Percentiles rank a stretch among this genome's conserved stretches.
These are phyloP conservation scores for Motacilla alba DNA, from an alignment of 2,113 vertebrate species.

Conservation along the genomic window DNA sequence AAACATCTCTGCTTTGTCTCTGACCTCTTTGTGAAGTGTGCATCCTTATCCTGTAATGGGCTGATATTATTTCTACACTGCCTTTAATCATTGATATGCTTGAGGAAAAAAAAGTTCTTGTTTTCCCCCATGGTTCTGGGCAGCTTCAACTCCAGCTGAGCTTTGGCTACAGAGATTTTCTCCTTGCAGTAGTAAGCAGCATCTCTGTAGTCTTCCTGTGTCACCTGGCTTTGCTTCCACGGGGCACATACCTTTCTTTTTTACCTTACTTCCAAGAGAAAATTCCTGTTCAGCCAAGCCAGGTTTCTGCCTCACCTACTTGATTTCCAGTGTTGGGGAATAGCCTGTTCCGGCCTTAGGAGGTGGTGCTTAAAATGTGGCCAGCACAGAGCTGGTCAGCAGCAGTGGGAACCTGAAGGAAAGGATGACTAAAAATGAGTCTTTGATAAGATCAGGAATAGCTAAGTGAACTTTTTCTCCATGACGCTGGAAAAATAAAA, in stretches of 20 bases:
- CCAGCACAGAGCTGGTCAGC: background rate
- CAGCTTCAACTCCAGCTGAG: background rate
- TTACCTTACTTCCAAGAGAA: background rate
- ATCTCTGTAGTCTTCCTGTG: background rate
- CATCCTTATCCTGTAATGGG: background rate
- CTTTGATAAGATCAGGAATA: background rate
- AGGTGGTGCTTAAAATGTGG: background rate
- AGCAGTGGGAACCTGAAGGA: background rate
- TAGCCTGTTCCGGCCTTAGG: background rate
- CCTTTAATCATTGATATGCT: background rate
- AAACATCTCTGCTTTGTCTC: background rate
- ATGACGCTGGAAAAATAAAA: background rate
- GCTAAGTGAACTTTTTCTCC: background rate
- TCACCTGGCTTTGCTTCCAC: background rate
- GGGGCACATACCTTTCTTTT: background rate
- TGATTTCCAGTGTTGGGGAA: background rate
- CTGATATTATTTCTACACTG: background rate
- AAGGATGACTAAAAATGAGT: background rate
- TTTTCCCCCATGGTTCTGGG: accelerated
- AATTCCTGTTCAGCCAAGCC: background rate
- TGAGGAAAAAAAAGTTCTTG: background rate
- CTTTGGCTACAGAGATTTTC: background rate
- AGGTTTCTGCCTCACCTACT: background rate
- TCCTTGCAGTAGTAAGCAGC: background rate
- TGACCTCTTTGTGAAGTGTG: no score